Percentiles rank a stretch among this genome's conserved stretches.
Evolutionary conservation across 2,113 vertebrate species (phyloP).

Genomic region (Zosterops borbonicus): DNA sequence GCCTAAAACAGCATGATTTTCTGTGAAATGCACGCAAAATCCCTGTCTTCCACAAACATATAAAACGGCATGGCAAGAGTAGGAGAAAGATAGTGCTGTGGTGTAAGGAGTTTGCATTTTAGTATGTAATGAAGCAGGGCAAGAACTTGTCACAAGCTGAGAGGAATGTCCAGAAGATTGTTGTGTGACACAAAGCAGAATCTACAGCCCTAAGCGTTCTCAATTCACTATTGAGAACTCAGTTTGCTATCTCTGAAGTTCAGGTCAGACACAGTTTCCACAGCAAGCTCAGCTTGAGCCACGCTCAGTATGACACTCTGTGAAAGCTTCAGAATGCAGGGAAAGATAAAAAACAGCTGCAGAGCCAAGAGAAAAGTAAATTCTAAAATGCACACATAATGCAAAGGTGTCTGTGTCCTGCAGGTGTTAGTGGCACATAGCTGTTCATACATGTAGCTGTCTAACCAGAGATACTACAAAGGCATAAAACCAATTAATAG

Average conservation of each 20-base stretch:
- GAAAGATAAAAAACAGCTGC: not conserved
- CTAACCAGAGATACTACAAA: not conserved
- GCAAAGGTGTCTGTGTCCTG: not conserved
- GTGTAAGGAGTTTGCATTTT: not conserved
- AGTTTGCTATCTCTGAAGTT: not conserved
- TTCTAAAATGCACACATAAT: not conserved
- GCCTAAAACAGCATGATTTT: not conserved
- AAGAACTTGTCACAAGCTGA: not conserved
- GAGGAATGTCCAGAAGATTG: not conserved
- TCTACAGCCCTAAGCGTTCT: not conserved
- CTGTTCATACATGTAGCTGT: rapidly evolving
- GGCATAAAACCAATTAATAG: not conserved
- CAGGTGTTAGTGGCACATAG: not conserved
- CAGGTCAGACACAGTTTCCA: not conserved
- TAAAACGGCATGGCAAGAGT: not conserved
- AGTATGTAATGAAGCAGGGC: not conserved
- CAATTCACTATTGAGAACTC: not conserved
- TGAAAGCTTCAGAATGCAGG: not conserved
- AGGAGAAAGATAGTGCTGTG: not conserved
- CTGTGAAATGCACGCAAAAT: not conserved
- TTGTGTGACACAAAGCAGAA: not conserved
- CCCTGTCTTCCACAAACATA: not conserved
- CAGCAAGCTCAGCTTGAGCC: not conserved
- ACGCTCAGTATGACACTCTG: not conserved
- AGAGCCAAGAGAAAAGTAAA: not conserved